A percentile compares a stretch with the other conserved stretches of the same genome.
Evolutionary conservation across 2,888 invertebrate genomes (phyloP).

Genomic region (Linyphia triangularis): DNA sequence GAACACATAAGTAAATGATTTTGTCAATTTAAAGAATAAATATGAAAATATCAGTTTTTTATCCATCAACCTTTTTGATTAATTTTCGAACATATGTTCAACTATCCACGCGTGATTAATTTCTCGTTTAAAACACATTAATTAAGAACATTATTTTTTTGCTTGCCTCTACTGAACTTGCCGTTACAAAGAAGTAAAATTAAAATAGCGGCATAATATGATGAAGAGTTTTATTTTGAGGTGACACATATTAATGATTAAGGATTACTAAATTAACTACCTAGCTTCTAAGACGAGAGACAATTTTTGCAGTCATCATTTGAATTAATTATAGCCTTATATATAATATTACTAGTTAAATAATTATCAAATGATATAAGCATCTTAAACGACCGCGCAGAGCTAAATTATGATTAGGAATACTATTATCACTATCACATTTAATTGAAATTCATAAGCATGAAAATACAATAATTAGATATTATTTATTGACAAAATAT

Average conservation of each 20-base stretch:
- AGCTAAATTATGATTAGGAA: too few species aligned
- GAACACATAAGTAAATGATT: neutral
- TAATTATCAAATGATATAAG: too few species aligned
- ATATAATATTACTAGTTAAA: constrained; percentile 22
- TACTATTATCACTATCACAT: too few species aligned
- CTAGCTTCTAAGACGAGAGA: neutral
- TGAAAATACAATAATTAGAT: too few species aligned
- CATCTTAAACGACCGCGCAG: too few species aligned
- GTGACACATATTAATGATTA: constrained; percentile 51
- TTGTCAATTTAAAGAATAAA: constrained; percentile 15
- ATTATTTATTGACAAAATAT: too few species aligned
- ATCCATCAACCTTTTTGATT: constrained; percentile 27
- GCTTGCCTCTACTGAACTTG: neutral
- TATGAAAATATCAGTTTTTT: constrained; percentile 5
- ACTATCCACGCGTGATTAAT: constrained; percentile 54
- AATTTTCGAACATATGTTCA: constrained; percentile 55
- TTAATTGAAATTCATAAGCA: too few species aligned
- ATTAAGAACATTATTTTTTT: constrained; percentile 50
- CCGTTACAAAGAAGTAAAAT: constrained; percentile 8
- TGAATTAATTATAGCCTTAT: constrained; percentile 34
- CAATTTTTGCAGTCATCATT: constrained; percentile 13
- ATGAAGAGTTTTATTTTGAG: constrained; percentile 1
- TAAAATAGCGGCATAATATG: constrained; percentile 12
- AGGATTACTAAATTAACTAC: constrained; percentile 37
- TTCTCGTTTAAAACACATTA: constrained; percentile 69